These are phyloP conservation scores for Rugalucina vietnamica DNA, from an alignment of 2,888 invertebrate genomes.

Conservation along the genomic window DNA sequence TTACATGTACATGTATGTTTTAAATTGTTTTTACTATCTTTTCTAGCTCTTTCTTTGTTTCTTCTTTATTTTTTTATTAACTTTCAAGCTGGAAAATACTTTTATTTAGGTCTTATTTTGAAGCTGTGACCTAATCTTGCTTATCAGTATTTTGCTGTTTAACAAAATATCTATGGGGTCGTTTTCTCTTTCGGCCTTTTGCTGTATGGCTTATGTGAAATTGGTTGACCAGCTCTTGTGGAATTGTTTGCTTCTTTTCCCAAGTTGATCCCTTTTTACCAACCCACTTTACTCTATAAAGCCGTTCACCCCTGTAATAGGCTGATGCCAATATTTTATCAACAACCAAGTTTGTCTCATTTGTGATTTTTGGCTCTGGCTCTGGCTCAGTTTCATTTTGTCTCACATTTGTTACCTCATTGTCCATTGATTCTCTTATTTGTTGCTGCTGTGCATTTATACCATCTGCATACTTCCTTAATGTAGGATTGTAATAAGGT, in stretches of 20 bases:
- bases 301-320: background rate
- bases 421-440: no score
- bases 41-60: no score
- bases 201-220: background rate
- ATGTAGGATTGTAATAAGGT: background rate
- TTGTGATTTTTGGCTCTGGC: no score
- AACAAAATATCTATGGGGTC: background rate
- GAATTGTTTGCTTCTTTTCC: background rate
- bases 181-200: background rate
- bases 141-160: background rate
- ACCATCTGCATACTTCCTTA: background rate
- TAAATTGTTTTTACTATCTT: no score
- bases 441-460: no score
- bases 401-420: background rate
- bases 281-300: background rate
- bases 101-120: no score
- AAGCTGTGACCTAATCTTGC: background rate
- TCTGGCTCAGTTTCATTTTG: background rate
- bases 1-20: no score
- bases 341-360: background rate
- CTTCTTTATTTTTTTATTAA: no score
- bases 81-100: no score
- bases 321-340: background rate
- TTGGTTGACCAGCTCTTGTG: background rate
- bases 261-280: background rate